phyloP scores from a whole-genome alignment of 2,888 invertebrate genomes.

The Serripes groenlandicus region DNA sequence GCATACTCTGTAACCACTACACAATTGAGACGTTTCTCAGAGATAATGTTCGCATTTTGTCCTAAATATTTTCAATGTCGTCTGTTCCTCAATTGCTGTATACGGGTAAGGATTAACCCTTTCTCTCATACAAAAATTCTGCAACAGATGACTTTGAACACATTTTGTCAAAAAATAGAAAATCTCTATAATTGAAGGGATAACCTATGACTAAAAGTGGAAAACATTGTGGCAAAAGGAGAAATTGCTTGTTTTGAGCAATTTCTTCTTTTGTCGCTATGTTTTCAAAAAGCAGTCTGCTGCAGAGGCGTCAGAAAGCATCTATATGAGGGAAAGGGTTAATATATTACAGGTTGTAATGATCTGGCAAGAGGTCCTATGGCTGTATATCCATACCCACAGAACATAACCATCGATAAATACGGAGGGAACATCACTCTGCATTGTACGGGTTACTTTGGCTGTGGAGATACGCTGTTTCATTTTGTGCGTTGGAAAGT shows the following conservation, averaged over 20 bases:
- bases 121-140: too few relatives aligned
- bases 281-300: not conserved
- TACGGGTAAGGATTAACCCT: too few relatives aligned
- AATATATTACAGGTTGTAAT: slow-evolving; percentile 1
- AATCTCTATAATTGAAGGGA: not conserved
- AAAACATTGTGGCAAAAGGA: not conserved
- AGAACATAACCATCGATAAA: not conserved
- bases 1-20: too few relatives aligned
- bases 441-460: slow-evolving; percentile 6
- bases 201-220: not conserved
- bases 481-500: too few relatives aligned
- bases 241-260: not conserved
- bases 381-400: not conserved
- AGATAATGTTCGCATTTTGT: too few relatives aligned
- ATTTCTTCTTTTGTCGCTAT: not conserved
- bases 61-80: too few relatives aligned
- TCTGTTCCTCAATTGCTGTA: too few relatives aligned
- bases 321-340: too few relatives aligned
- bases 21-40: too few relatives aligned
- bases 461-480: slow-evolving; percentile 4
- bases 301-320: too few relatives aligned
- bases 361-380: slow-evolving; percentile 10
- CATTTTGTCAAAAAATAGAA: too few relatives aligned
- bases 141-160: too few relatives aligned
- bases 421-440: slow-evolving; percentile 9